These are phyloP conservation scores for Chaenodraco wilsoni DNA, from an alignment of 2,797 vertebrate species.

Conservation along the genomic window DNA sequence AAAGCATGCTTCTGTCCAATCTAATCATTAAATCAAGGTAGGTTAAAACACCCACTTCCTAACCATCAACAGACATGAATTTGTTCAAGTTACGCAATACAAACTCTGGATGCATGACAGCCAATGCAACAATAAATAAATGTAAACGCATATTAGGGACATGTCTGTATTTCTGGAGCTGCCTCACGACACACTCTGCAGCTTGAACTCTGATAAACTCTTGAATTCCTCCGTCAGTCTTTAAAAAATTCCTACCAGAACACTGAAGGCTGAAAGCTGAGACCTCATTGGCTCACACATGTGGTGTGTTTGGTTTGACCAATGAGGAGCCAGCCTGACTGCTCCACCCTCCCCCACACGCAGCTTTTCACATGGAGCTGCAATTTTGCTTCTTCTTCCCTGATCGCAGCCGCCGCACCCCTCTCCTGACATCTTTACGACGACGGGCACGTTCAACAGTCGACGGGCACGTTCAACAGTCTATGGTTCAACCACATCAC, in stretches of 20 bases:
- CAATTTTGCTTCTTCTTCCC: slow-evolving; percentile 7
- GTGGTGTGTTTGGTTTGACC: slow-evolving; percentile 85
- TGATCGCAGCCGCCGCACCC: not conserved
- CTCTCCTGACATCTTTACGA: not conserved
- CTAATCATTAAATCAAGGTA: not conserved
- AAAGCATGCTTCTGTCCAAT: not conserved
- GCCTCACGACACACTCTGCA: slow-evolving; percentile 27
- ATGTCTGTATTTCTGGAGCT: not conserved
- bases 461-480: too few species aligned
- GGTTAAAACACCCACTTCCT: not conserved
- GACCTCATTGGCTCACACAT: slow-evolving; percentile 69
- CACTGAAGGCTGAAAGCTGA: slow-evolving; percentile 1
- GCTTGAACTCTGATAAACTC: slow-evolving; percentile 82
- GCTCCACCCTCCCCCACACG: slow-evolving; percentile 52
- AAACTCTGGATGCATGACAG: not conserved
- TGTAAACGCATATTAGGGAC: slow-evolving; percentile 7
- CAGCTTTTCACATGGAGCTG: slow-evolving; percentile 26
- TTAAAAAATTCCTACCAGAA: slow-evolving; percentile 34
- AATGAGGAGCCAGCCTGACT: slow-evolving; percentile 52
- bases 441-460: too few species aligned
- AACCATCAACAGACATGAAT: not conserved
- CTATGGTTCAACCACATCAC: too few species aligned
- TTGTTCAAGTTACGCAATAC: not conserved
- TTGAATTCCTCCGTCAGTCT: slow-evolving; percentile 59
- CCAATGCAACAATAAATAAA: not conserved